Evolutionary conservation across 1,140 invertebrate genomes (phyloP), one percentile per base, ranked within the genome.

Genomic region (Drosophila nannoptera): DNA sequence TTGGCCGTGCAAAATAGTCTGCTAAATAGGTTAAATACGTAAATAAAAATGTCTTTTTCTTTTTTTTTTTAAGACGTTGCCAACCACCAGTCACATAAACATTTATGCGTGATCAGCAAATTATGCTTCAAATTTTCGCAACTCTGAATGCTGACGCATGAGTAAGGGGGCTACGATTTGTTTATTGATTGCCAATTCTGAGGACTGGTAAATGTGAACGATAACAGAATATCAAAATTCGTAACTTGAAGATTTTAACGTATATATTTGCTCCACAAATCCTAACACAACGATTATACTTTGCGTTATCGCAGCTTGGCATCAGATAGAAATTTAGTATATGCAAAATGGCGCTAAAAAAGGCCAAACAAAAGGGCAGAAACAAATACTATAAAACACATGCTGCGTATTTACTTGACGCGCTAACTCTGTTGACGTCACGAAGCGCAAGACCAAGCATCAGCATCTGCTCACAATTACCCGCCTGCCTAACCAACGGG

Each of bases 401-500:
- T 78, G 73, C 48, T 54, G 29, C 54, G 33, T 35, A 46, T 50
- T 33, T 40, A 33, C 35, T 59, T 45, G 62, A 59, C 50, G 55
- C 55, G 52, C 38, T 54, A 31, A 16, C 36, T 48, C 43, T 77
- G 69, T 50, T 82, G 75, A 83, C 78, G 80, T 82, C 75, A 82
- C 64, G 50, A 32, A 42, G 9, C 48, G 8, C 43, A 55, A 6
- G 38, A 38, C 7, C 58, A 65, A 29, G 14, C 49, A 22, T 32
- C 29, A 32, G 33, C 8, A 7, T n/a, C 22, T 31, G 11, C 22
- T 16, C 36, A 43, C 36, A 31, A 50, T 32, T 52, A 14, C 12
- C 7, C 12, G 22, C 1, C 31, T 14, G 29, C 4, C 7, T 40
- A 59, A 59, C 40, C 14, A 53, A 62, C 68, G 55, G 46, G 46